These are phyloP conservation scores for Andrena chrysosceles DNA, from an alignment of 2,888 invertebrate species.

Conservation along the genomic window DNA sequence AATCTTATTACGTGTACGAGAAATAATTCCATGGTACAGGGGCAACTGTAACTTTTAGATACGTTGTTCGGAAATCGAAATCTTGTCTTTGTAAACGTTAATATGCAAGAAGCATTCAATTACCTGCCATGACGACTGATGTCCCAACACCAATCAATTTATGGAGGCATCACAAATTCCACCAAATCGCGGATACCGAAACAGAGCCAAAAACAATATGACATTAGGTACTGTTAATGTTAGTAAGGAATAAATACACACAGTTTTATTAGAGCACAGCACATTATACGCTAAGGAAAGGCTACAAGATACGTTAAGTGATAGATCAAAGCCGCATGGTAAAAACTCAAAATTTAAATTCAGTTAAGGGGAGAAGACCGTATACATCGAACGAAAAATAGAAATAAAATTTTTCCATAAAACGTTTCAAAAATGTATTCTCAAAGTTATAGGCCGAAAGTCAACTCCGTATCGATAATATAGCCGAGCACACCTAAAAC, in stretches of 20 bases:
- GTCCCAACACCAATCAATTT: constrained; percentile 84
- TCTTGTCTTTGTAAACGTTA: constrained; percentile 35
- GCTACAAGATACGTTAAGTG: constrained; percentile 15
- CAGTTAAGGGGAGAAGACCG: neutral
- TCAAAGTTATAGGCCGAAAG: no score
- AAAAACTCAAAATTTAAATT: neutral
- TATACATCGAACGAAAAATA: no score
- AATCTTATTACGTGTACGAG: neutral
- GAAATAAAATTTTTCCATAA: no score
- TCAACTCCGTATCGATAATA: no score
- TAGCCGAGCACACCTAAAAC: no score
- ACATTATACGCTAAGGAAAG: constrained; percentile 32
- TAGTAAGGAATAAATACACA: constrained; percentile 74
- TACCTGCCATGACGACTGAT: constrained; percentile 85
- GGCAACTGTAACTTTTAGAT: constrained; percentile 3
- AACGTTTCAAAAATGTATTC: no score
- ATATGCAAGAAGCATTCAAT: constrained; percentile 66
- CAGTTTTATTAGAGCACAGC: constrained; percentile 43
- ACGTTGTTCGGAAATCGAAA: neutral
- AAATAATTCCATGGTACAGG: neutral
- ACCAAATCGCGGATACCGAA: constrained; percentile 82
- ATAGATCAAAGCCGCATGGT: constrained; percentile 13
- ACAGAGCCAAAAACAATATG: constrained; percentile 82
- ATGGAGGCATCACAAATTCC: constrained; percentile 82
- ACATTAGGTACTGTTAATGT: constrained; percentile 80